Percentiles rank a stretch among this genome's conserved stretches.
Conservation (phyloP, 2,113 vertebrate genomes). For the Chitala chitala region DNA sequence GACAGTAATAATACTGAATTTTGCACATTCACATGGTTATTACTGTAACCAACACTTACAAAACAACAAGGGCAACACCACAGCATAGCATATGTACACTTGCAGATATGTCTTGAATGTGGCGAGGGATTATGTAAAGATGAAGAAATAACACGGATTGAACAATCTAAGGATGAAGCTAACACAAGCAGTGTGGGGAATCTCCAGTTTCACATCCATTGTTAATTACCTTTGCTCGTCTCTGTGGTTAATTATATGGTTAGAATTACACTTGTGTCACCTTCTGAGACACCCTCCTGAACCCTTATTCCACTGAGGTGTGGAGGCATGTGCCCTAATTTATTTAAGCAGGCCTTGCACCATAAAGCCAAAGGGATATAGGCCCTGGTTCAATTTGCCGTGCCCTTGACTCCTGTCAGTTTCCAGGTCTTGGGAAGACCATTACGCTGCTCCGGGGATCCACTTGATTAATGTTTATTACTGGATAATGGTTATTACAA, state of each 20-base stretch:
- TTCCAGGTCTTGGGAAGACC: conserved; percentile 12
- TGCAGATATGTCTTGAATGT: no score
- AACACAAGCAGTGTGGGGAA: no score
- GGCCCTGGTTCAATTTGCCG: conserved; percentile 14
- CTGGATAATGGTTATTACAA: conserved; percentile 20
- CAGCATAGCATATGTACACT: no score
- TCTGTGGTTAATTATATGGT: conserved; percentile 23
- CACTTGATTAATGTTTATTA: conserved; percentile 16
- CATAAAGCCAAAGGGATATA: conserved; percentile 12
- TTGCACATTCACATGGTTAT: no score
- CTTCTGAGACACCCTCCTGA: not conserved
- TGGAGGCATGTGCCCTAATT: not conserved
- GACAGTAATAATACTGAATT: no score
- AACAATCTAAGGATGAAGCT: not conserved
- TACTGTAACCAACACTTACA: no score
- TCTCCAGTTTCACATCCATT: not conserved
- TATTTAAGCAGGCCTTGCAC: not conserved
- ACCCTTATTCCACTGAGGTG: not conserved
- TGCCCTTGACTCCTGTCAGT: conserved; percentile 21
- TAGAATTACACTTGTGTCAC: conserved; percentile 15
- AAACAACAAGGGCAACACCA: no score
- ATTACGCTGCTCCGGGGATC: conserved; percentile 19
- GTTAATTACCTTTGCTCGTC: conserved; percentile 24
- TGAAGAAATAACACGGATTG: not conserved
- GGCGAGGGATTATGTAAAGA: not conserved